A percentile compares a stretch with the other conserved stretches of the same genome.
Conservation (phyloP, 2,888 invertebrate species). For the Dorcus hopei region DNA sequence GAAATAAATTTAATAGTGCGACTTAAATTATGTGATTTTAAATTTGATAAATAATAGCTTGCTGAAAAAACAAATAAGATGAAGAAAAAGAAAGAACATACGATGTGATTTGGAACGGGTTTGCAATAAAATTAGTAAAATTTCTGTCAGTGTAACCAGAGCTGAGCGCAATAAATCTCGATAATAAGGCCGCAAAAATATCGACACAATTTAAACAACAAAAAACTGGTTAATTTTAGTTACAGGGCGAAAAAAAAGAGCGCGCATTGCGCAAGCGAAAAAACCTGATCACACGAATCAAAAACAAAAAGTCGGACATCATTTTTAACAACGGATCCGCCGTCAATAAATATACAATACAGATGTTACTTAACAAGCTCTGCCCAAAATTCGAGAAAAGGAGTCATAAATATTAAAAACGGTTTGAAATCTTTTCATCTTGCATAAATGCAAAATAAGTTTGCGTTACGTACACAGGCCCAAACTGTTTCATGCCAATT, state of each 20-base stretch:
- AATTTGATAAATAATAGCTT: no score
- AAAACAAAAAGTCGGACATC: constrained; percentile 1
- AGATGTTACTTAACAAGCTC: constrained; percentile 8
- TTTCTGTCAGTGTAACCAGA: neutral
- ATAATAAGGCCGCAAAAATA: constrained; percentile 6
- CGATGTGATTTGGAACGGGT: neutral
- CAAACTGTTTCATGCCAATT: neutral
- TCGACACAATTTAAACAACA: constrained; percentile 4
- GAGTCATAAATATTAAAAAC: constrained; percentile 33
- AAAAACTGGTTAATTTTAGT: constrained; percentile 8
- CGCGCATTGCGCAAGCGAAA: constrained; percentile 3
- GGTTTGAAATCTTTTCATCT: constrained; percentile 33
- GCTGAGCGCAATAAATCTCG: constrained; percentile 1
- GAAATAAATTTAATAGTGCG: no score
- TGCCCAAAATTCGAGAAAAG: constrained; percentile 29
- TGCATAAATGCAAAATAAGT: constrained; percentile 33
- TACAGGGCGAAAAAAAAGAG: constrained; percentile 1
- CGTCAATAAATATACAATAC: constrained; percentile 8
- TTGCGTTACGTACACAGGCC: constrained; percentile 20
- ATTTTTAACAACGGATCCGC: constrained; percentile 5
- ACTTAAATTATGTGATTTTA: no score
- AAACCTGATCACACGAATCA: constrained; percentile 5
- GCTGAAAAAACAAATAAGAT: no score
- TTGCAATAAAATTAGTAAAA: constrained; percentile 8
- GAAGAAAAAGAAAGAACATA: no score